These are phyloP conservation scores for Drosophila prostipennis DNA, from an alignment of 2,888 invertebrate genomes.

Conservation along the genomic window DNA sequence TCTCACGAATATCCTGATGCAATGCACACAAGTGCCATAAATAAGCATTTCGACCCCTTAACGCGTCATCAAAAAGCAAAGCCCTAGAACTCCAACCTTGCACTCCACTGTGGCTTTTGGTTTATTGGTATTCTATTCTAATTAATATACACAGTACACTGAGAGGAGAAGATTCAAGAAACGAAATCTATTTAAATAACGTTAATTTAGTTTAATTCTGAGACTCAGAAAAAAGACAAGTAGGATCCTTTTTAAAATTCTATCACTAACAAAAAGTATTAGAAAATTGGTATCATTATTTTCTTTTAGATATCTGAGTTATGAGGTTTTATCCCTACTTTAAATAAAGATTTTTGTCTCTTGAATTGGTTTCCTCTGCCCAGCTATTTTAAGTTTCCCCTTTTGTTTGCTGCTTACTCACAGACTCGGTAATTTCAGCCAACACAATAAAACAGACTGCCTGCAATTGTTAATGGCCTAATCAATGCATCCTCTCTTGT, in stretches of 20 bases:
- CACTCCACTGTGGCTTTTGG: constrained; percentile 43
- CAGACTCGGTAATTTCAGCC: neutral
- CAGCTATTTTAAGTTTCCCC: neutral
- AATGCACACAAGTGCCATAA: constrained; percentile 69
- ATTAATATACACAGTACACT: constrained; percentile 40
- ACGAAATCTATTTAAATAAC: neutral
- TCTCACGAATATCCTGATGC: constrained; percentile 22
- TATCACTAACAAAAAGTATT: too few relatives aligned
- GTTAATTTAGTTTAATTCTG: too few relatives aligned
- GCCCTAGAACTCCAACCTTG: constrained; percentile 22
- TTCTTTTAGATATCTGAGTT: too few relatives aligned
- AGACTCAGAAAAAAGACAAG: too few relatives aligned
- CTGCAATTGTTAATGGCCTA: constrained; percentile 31
- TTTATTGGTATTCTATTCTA: constrained; percentile 38
- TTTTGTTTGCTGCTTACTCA: neutral
- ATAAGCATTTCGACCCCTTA: constrained; percentile 61
- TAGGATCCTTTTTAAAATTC: too few relatives aligned
- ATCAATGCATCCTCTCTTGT: constrained; percentile 33
- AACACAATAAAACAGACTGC: constrained; percentile 3
- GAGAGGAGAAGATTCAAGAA: neutral
- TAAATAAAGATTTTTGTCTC: neutral
- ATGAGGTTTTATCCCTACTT: too few relatives aligned
- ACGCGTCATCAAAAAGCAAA: constrained; percentile 40
- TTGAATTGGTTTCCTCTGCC: neutral
- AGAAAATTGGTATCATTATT: too few relatives aligned